Conservation (phyloP, 1,140 invertebrate genomes). For the Adelges cooleyi region DNA sequence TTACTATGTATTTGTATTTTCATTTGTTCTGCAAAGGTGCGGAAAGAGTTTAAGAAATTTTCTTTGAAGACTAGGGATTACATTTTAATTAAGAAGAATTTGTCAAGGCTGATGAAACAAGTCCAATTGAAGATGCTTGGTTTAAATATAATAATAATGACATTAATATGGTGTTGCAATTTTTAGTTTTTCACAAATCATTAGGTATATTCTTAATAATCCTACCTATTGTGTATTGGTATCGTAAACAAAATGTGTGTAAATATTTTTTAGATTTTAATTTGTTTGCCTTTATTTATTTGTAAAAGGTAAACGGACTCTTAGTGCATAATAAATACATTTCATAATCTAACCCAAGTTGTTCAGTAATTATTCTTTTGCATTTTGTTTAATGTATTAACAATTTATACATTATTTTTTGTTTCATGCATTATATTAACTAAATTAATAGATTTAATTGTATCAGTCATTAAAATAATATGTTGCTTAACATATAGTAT, state of each 20-base stretch:
- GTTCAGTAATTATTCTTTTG: too few relatives aligned
- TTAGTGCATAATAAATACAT: slow-evolving; percentile 7
- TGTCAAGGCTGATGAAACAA: slow-evolving; percentile 20
- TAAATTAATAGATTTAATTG: too few relatives aligned
- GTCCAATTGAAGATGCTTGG: not conserved
- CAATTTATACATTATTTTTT: too few relatives aligned
- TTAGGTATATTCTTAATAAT: slow-evolving; percentile 5
- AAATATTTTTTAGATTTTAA: not conserved
- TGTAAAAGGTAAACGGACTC: slow-evolving; percentile 12
- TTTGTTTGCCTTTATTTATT: not conserved
- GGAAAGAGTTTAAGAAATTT: slow-evolving; percentile 20
- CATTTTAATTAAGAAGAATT: slow-evolving; percentile 19
- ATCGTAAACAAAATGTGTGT: slow-evolving; percentile 9
- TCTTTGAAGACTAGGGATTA: slow-evolving; percentile 27
- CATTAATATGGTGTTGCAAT: not conserved
- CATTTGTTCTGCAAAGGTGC: slow-evolving; percentile 23
- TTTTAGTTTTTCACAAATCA: slow-evolving; percentile 9
- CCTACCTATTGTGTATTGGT: slow-evolving; percentile 7
- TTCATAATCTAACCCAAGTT: slow-evolving; percentile 3
- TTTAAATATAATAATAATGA: not conserved
- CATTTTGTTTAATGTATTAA: too few relatives aligned
- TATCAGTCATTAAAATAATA: too few relatives aligned
- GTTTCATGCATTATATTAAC: too few relatives aligned
- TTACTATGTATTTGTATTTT: slow-evolving; percentile 26
- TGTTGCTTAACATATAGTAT: too few relatives aligned